Base-by-base conservation (phyloP, 2,797 vertebrate species). In the Tachyglossus aculeatus region DNA sequence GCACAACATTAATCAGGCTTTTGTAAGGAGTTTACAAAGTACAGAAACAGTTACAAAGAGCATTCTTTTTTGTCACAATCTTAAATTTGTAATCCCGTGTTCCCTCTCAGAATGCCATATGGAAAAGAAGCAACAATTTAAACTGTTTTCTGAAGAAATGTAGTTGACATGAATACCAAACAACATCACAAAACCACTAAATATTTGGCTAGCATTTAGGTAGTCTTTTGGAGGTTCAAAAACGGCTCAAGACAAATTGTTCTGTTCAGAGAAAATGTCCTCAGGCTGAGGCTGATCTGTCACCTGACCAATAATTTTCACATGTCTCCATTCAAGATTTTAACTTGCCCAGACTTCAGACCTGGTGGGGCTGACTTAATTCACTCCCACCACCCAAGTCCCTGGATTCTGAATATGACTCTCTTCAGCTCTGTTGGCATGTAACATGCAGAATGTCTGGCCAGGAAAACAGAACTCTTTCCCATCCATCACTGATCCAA, bases 111-210 rank as follows among this genome's bases (percentile, higher is more conserved):
- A 71, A 77, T 85, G 81, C 84, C 31, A 13, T 82, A 84, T 85
- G 67, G 86, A 81, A 87, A 91, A 85, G 81, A 88, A 88, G 82
- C 78, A 85, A 51, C 52, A 82, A 48, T 76, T 83, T 83, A 60
- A 86, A 82, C 65, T 75, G 73, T 68, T 90, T 91, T 91, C 74
- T 92, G 75, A 78, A 87, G 81, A 91, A 73, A 79, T 80, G 32
- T 72, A 82, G 79, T 87, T 89, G 90, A 92, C 86, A 78, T 58
- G 81, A 90, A 91, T 87, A 88, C 87, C 80, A 86, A 90, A 91
- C 83, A 88, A 74, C 81, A 85, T 88, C 69, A 85, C 53, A 82
- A 91, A 92, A 89, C 91, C 90, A 90, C 89, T 78, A 88, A 91
- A 90, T 92, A 90, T 85, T 93, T 92, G 91, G 90, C 91, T 81